phyloP scores from a whole-genome alignment of 2,797 vertebrate genomes.

The Pachyuromys duprasi region DNA sequence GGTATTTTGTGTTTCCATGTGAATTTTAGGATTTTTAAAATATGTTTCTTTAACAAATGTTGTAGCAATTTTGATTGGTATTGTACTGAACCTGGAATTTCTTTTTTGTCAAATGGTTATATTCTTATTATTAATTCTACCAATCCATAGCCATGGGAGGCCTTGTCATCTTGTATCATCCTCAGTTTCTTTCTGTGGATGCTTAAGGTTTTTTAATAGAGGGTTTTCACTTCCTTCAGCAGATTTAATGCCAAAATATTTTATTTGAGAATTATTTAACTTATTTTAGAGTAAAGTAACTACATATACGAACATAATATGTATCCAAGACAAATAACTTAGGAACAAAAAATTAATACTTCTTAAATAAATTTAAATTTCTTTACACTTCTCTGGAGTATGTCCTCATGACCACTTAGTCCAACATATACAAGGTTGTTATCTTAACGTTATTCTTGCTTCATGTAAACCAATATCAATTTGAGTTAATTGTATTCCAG shows the following conservation, averaged over 20 bases:
- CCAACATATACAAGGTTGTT: background rate
- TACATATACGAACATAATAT: background rate
- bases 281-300: background rate
- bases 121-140: background rate
- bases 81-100: background rate
- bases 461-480: background rate
- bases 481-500: background rate
- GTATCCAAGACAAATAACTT: background rate
- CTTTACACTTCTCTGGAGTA: background rate
- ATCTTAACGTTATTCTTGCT: background rate
- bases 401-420: background rate
- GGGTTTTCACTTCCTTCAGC: background rate
- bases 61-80: background rate
- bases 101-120: background rate
- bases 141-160: background rate
- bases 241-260: background rate
- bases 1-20: background rate
- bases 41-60: background rate
- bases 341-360: background rate
- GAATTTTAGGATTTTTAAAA: background rate
- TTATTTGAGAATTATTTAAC: background rate
- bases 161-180: background rate
- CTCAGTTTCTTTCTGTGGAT: background rate
- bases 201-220: background rate
- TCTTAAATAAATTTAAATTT: background rate